Evolutionary conservation across 2,888 invertebrate species (phyloP), one percentile per base, ranked within the genome.

Genomic region (Trilocha varians): DNA sequence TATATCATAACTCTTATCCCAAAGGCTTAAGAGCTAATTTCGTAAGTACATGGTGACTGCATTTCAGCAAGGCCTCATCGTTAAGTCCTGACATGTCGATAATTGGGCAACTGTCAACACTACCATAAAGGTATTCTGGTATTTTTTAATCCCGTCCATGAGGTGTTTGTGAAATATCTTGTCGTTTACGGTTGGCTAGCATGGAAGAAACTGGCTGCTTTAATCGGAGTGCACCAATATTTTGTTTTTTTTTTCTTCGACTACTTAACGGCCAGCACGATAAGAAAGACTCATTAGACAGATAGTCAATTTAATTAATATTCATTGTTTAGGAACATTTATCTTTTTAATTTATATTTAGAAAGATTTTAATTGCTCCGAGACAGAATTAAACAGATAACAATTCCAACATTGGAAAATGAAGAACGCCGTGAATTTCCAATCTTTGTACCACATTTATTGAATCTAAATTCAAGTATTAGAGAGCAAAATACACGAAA

Each of bases 31-130:
- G 40, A 51, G 34, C 39, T 39, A 54, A 13, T 54, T 46, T 59
- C 34, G 18, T 25, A 42, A 40, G 14, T 9, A 11, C 2, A 3
- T 2, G 11, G 25, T 25, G 25, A 25, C 4, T 25, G 25, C 25
- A 25, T 25, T 25, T 25, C 11, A 34, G 13, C 16, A 37, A 39
- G 53, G 50, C 49, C 47, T 44, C 45, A 47, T 48, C 41, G 48
- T 48, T 54, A 50, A 53, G 52, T 59, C 53, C 47, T 52, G 57
- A 55, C 50, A 52, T 46, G 50, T 49, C 45, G 50, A 59, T 63
- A 63, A 68, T 62, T 61, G 51, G 59, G 58, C 58, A 53, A 52
- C 51, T 65, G 65, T 62, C 62, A 65, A 63, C 62, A 59, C 56
- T 50, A 46, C 36, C 16, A 32, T 36, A 32, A 40, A 40, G 18